phyloP scores from a whole-genome alignment of 1,140 invertebrate species.

The Anastrepha obliqua region DNA sequence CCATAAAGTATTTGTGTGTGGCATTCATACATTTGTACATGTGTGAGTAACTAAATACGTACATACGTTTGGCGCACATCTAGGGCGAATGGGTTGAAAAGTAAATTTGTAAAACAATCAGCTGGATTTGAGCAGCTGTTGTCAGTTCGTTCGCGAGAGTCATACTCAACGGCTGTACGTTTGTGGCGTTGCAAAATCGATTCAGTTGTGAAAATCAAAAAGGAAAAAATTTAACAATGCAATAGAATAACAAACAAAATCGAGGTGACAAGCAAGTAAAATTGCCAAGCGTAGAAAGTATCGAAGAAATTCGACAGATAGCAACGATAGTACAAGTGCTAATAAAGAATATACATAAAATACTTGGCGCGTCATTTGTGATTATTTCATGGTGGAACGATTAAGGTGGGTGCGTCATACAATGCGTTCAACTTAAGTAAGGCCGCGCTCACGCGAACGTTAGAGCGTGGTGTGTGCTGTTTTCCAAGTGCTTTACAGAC shows the following conservation, averaged over 20 bases:
- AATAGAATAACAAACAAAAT: not conserved
- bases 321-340: not conserved
- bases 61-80: not conserved
- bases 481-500: not conserved
- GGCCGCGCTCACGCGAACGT: not conserved
- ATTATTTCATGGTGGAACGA: constrained; percentile 4
- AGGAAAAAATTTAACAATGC: not conserved
- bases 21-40: not conserved
- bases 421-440: not conserved
- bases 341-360: not conserved
- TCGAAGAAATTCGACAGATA: too few species aligned
- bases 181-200: not conserved
- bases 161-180: not conserved
- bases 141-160: constrained; percentile 35
- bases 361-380: not conserved
- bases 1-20: not conserved
- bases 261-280: too few species aligned
- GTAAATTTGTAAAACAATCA: constrained; percentile 30
- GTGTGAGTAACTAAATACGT: not conserved
- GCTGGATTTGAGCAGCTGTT: constrained; percentile 17
- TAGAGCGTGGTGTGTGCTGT: not conserved
- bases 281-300: too few species aligned
- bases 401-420: constrained; percentile 2
- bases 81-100: not conserved
- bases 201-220: not conserved